Conservation (phyloP, 2,797 vertebrate species). For the Phrynocephalus forsythii region DNA sequence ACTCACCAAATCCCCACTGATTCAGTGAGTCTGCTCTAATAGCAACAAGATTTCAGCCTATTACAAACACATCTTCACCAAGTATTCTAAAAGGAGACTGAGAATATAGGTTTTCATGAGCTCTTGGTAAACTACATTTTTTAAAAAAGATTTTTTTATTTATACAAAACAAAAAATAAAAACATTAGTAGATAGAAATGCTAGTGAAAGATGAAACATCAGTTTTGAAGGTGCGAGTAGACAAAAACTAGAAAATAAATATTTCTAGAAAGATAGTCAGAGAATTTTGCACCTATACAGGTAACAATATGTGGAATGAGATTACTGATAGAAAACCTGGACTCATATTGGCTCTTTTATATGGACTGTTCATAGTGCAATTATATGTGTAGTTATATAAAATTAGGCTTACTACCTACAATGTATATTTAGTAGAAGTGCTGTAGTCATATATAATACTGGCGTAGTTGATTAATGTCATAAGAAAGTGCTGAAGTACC, state of each 20-base stretch:
- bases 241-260: neutral
- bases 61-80: neutral
- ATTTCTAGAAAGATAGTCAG: neutral
- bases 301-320: neutral
- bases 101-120: neutral
- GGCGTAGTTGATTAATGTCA: neutral
- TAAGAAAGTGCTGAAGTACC: neutral
- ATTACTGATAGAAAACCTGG: neutral
- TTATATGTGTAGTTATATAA: neutral
- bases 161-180: neutral
- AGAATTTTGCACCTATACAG: too few relatives aligned
- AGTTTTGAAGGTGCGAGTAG: neutral
- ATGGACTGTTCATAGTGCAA: neutral
- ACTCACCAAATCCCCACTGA: too few relatives aligned
- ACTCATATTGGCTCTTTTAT: neutral
- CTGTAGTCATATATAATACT: neutral
- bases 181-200: neutral
- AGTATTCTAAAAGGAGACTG: neutral
- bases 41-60: neutral
- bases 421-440: neutral
- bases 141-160: too few relatives aligned
- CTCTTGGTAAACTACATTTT: neutral
- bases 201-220: neutral
- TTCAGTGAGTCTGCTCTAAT: too few relatives aligned
- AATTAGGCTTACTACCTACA: neutral